Evolutionary conservation across 1,140 invertebrate species (phyloP).

Genomic region (Drosophila repletoides): DNA sequence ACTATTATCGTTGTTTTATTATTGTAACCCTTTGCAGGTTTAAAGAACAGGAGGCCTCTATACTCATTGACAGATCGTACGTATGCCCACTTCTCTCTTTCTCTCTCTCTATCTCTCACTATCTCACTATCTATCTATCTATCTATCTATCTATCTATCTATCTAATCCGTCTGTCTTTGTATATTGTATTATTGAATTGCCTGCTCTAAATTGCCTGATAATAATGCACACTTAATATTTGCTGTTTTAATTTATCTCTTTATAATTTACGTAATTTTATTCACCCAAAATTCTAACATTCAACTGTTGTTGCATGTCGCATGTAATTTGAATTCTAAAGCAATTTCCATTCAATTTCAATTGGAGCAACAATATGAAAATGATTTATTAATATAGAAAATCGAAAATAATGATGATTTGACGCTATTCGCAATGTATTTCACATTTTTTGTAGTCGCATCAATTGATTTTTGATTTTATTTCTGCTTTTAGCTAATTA

Average conservation of each 20-base stretch:
- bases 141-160: conserved; percentile 10
- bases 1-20: conserved; percentile 83
- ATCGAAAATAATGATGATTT: conserved; percentile 23
- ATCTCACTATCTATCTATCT: conserved; percentile 13
- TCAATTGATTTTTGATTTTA: neutral
- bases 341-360: neutral
- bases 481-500: neutral
- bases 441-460: conserved; percentile 1
- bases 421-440: conserved; percentile 23
- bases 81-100: conserved; percentile 83
- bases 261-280: neutral
- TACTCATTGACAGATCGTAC: conserved; percentile 93
- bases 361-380: neutral
- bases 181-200: conserved; percentile 18
- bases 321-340: neutral
- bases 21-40: conserved; percentile 89
- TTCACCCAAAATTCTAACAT: too few relatives aligned
- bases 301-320: neutral
- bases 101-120: conserved; percentile 14
- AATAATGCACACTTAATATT: conserved; percentile 4
- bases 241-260: neutral
- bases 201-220: conserved; percentile 20
- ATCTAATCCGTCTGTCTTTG: conserved; percentile 27
- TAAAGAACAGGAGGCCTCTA: conserved; percentile 91
- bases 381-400: too few relatives aligned